Percentiles rank a stretch among this genome's conserved stretches.
These are phyloP conservation scores for Albula goreensis DNA, from an alignment of 2,113 vertebrate genomes.

Conservation along the genomic window DNA sequence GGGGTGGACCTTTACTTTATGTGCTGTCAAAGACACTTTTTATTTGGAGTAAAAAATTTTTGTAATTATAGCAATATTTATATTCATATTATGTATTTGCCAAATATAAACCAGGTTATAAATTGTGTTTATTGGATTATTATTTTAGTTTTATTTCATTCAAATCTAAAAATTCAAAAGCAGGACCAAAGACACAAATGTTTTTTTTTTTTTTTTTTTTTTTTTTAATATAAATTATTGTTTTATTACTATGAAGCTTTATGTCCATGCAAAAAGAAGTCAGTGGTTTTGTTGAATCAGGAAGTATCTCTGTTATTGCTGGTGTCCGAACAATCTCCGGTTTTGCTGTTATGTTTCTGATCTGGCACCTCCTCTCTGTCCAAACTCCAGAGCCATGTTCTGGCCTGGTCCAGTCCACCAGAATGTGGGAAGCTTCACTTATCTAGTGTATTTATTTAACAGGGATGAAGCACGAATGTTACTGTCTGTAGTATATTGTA, in stretches of 20 bases:
- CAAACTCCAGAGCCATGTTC: neutral
- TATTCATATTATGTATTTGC: conserved; percentile 36
- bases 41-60: conserved; percentile 12
- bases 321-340: no score
- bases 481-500: neutral
- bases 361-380: neutral
- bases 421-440: neutral
- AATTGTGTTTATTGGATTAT: conserved; percentile 43
- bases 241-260: conserved; percentile 12
- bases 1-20: conserved; percentile 30
- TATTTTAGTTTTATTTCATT: conserved; percentile 35
- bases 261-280: neutral
- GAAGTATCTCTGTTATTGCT: neutral
- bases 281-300: conserved; percentile 7
- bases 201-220: conserved; percentile 25
- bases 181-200: conserved; percentile 64
- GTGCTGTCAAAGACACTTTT: conserved; percentile 40
- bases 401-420: neutral
- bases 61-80: conserved; percentile 40
- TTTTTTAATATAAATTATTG: neutral
- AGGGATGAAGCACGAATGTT: no score
- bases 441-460: neutral
- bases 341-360: no score
- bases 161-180: conserved; percentile 45
- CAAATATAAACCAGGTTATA: neutral